Conservation (phyloP, 2,113 vertebrate species). For the Phyllopteryx taeniolatus region DNA sequence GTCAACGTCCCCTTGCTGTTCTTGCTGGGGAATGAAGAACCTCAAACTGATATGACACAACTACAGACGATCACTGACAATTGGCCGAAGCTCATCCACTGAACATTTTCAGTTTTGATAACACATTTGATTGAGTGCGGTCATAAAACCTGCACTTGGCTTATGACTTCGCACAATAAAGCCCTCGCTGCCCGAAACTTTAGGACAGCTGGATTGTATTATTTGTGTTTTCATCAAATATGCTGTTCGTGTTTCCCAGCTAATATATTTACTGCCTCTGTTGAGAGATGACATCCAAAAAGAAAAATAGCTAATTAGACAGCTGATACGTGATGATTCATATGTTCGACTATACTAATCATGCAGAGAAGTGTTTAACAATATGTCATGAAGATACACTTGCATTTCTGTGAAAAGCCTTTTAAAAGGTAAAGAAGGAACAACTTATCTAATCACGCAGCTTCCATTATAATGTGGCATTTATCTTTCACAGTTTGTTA, state of each 20-base stretch:
- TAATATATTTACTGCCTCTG: conserved; percentile 11
- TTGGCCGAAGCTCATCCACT: background rate
- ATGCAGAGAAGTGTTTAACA: conserved; percentile 17
- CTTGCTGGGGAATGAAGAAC: conserved; percentile 27
- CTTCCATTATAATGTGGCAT: conserved; percentile 26
- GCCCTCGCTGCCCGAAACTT: background rate
- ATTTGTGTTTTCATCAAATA: conserved; percentile 21
- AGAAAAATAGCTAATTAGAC: conserved; percentile 28
- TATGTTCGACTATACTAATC: conserved; percentile 44
- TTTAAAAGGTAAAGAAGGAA: conserved; percentile 16
- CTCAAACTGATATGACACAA: background rate
- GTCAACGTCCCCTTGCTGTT: conserved; percentile 68
- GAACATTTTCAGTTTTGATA: background rate
- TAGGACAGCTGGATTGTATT: background rate
- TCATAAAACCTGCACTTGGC: conserved; percentile 49
- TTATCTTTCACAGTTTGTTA: conserved; percentile 39
- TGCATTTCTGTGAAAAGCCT: conserved; percentile 19
- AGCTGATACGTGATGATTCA: conserved; percentile 42
- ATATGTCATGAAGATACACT: conserved; percentile 31
- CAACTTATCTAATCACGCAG: conserved; percentile 40
- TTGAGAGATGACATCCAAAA: conserved; percentile 20
- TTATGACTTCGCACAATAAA: conserved; percentile 48
- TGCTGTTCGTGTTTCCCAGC: conserved; percentile 11
- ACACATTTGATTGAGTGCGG: background rate
- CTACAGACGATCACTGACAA: background rate